phyloP scores from a whole-genome alignment of 2,797 vertebrate genomes.

The Lacerta agilis region DNA sequence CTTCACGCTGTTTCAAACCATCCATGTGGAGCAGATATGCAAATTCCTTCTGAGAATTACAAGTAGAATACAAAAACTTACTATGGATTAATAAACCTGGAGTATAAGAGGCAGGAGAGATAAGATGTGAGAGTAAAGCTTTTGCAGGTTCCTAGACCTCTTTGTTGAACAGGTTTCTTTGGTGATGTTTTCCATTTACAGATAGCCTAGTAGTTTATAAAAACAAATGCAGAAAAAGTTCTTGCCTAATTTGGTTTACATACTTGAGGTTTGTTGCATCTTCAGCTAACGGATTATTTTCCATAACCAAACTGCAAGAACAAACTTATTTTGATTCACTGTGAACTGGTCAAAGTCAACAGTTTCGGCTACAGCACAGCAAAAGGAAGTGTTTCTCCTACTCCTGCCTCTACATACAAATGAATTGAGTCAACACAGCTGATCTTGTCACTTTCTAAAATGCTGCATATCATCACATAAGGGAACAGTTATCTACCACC shows the following conservation, averaged over 20 bases:
- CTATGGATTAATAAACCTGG: neutral
- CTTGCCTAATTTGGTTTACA: fast-evolving
- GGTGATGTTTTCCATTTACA: neutral
- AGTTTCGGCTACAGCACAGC: fast-evolving
- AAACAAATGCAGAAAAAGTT: neutral
- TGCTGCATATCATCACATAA: fast-evolving
- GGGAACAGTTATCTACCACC: neutral
- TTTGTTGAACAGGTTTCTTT: neutral
- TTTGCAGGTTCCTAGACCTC: neutral
- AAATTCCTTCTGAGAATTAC: neutral
- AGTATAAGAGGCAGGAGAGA: no score
- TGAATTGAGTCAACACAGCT: fast-evolving
- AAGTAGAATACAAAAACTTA: neutral
- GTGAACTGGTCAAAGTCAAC: fast-evolving
- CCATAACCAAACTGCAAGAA: neutral
- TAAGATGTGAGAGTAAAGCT: neutral
- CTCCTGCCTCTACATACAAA: neutral
- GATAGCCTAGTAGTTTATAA: neutral
- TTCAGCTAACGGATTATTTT: fast-evolving
- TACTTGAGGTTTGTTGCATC: neutral
- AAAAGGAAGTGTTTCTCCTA: neutral
- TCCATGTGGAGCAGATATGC: neutral
- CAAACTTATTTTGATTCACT: neutral
- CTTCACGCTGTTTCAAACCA: neutral
- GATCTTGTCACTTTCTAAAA: neutral